A percentile compares a stretch with the other conserved stretches of the same genome.
Evolutionary conservation across 2,113 vertebrate genomes (phyloP).

Genomic region (Equus quagga): DNA sequence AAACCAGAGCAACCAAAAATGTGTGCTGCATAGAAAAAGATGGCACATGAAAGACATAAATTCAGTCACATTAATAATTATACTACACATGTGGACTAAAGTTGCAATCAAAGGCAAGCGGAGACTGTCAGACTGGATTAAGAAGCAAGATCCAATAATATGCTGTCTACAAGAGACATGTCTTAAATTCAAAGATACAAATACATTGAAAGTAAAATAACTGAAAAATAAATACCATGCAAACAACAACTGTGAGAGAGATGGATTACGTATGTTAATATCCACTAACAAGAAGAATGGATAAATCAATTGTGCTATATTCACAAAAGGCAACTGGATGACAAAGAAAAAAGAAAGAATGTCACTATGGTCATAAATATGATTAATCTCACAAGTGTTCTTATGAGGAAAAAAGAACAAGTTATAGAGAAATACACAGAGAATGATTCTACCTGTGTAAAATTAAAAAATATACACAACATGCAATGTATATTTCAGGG

Average conservation of each 20-base stretch:
- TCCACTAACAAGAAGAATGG: background rate
- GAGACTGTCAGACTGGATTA: too few species aligned
- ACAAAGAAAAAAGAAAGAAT: background rate
- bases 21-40: background rate
- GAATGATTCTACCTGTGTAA: too few species aligned
- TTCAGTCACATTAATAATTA: background rate
- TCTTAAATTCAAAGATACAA: too few species aligned
- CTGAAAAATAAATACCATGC: background rate
- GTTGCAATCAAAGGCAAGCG: background rate
- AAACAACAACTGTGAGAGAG: background rate
- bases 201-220: too few species aligned
- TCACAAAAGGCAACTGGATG: background rate
- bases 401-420: background rate
- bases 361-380: background rate
- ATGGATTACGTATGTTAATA: too few species aligned
- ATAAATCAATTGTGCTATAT: background rate
- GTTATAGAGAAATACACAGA: background rate
- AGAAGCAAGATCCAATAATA: too few species aligned
- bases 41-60: background rate
- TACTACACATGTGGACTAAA: background rate
- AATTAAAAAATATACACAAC: background rate
- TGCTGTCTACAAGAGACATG: too few species aligned
- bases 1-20: background rate
- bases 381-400: background rate
- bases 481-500: background rate